Conservation (phyloP, 2,113 vertebrate species). For the Odocoileus hemionus region DNA sequence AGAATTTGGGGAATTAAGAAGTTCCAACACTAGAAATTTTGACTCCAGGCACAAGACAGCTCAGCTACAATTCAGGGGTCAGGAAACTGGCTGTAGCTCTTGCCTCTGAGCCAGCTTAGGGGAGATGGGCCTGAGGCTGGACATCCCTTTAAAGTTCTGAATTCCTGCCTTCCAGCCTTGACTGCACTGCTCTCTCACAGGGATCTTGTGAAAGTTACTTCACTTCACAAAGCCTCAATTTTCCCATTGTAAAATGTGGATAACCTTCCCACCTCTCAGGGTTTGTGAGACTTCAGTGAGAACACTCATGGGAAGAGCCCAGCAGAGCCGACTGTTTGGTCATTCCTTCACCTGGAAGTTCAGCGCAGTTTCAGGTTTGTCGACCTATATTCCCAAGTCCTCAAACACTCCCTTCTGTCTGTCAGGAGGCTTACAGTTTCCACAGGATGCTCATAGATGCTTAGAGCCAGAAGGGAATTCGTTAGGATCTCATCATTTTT, state of each 20-base stretch:
- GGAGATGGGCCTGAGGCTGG: background rate
- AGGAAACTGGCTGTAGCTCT: background rate
- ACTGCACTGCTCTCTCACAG: background rate
- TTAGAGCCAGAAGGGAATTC: background rate
- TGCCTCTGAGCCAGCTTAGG: background rate
- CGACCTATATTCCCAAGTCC: background rate
- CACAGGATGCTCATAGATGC: background rate
- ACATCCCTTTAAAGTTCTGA: background rate
- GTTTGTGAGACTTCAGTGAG: background rate
- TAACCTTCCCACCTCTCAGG: background rate
- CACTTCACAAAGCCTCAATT: background rate
- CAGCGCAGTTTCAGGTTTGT: background rate
- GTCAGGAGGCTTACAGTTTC: background rate
- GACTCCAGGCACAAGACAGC: background rate
- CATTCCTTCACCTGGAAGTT: too few relatives aligned
- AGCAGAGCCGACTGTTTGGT: fast-evolving
- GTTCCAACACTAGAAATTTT: background rate
- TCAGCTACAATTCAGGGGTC: fast-evolving
- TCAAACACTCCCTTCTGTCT: background rate
- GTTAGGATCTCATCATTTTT: background rate
- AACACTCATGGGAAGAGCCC: background rate
- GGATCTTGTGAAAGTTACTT: background rate
- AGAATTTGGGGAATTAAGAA: background rate
- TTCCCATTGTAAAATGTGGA: background rate
- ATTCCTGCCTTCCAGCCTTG: background rate